Evolutionary conservation across 2,888 invertebrate genomes (phyloP), one percentile per base, ranked within the genome.

Genomic region (Sinhomidia bicolor): DNA sequence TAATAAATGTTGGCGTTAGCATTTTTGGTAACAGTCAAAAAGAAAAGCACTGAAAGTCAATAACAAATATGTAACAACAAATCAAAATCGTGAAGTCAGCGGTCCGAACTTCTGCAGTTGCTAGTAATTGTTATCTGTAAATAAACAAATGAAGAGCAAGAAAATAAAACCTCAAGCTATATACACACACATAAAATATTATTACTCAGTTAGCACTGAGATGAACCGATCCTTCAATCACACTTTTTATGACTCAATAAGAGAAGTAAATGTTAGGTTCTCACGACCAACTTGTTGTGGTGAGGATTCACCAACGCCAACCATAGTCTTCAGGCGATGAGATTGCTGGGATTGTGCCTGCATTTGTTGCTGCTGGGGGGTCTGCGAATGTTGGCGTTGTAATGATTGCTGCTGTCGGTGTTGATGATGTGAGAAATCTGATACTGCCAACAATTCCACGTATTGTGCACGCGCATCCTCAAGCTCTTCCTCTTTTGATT

Each of bases 391-490:
- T 36, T 88, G 88, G 26, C 82, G 83, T 14, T 80, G 84, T 20
- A 87, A 57, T 7, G 86, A 54, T 36, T 90, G 90, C 44, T 88
- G 90, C 32, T 90, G 91, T 5, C 88, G 89, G 65, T 90, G 89
- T 62, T 91, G 91, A 74, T 90, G 91, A 76, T 90, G 90, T 14
- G 91, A 88, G 68, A 90, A 92, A 80, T 91, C 91, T 32, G 91
- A 91, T 91, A 98, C 97, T 32, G 98, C 98, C 94, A 99, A 94
- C 93, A 98, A 96, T 94, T 99, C 98, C 90, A 98, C 98, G 93
- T 97, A 96, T 94, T 97, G 97, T 89, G 96, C 95, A 94, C 98
- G 98, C 92, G 99, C 95, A 93, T 98, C 97, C 92, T 96, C 96
- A 92, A 99, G 96, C 94, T 98, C 98, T 93, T 97, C 97, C 93